Conservation (phyloP, 2,113 vertebrate species). For the Pterocles orientalis region DNA sequence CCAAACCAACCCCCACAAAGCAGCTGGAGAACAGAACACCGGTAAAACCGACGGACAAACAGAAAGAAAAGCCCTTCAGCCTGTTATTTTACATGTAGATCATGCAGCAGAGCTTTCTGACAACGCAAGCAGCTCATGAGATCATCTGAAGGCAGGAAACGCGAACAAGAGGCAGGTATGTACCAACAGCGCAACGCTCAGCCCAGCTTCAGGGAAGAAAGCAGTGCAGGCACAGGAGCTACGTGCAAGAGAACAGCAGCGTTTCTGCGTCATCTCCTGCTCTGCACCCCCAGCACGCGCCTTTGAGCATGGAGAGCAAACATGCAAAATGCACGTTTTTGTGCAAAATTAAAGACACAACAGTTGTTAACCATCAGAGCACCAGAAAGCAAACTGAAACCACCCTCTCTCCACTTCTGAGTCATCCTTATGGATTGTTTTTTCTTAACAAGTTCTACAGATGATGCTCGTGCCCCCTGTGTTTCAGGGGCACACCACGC, state of each 20-base stretch:
- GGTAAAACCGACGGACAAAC: background rate
- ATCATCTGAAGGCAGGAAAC: background rate
- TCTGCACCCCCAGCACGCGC: background rate
- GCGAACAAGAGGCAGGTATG: background rate
- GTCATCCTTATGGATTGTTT: background rate
- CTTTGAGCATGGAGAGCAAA: background rate
- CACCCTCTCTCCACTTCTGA: background rate
- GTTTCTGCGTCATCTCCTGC: background rate
- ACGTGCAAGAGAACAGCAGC: background rate
- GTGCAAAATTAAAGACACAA: background rate
- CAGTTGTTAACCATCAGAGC: background rate
- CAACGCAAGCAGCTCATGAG: background rate
- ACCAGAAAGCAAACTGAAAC: background rate
- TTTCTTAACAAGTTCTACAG: background rate
- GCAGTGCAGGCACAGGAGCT: background rate
- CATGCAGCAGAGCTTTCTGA: background rate
- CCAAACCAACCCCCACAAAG: background rate
- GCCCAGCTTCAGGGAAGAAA: background rate
- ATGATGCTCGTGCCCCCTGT: fast-evolving
- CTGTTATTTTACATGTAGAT: background rate
- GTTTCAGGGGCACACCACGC: background rate
- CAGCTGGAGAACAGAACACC: background rate
- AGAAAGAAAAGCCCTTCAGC: background rate
- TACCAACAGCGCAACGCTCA: no score
- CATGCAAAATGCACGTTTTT: background rate